Evolutionary conservation across 1,140 invertebrate species (phyloP).

Genomic region (Drosophila insularis): DNA sequence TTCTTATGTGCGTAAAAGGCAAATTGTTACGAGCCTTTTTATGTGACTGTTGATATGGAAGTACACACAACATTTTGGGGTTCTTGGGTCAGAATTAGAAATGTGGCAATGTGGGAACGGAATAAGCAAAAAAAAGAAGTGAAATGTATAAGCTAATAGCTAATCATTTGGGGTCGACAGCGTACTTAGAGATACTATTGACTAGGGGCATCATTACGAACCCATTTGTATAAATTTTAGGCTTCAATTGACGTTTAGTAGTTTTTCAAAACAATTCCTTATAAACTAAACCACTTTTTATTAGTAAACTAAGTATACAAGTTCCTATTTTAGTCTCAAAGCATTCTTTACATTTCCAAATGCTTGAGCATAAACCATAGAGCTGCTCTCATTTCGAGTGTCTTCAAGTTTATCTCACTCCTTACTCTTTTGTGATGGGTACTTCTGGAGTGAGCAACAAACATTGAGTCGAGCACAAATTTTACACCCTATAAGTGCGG

Average conservation of each 20-base stretch:
- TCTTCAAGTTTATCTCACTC: background rate
- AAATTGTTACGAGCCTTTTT: slow-evolving; percentile 15
- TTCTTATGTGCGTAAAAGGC: slow-evolving; percentile 15
- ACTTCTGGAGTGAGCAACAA: background rate
- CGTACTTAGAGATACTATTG: background rate
- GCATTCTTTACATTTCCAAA: slow-evolving; percentile 19
- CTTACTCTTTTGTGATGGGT: slow-evolving; percentile 1
- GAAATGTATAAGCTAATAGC: background rate
- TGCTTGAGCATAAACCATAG: slow-evolving; percentile 45
- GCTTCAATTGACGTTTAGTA: background rate
- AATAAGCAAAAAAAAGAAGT: background rate
- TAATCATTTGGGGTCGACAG: background rate
- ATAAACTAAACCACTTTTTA: background rate
- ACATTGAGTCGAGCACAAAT: slow-evolving; percentile 19
- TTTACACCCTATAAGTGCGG: slow-evolving; percentile 52
- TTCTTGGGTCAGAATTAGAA: background rate
- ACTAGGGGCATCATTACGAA: no score
- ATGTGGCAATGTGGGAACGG: background rate
- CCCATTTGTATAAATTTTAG: background rate
- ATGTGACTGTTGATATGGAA: slow-evolving; percentile 8
- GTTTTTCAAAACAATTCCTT: background rate
- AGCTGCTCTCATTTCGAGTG: slow-evolving; percentile 1
- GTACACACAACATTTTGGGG: background rate
- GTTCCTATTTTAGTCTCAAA: background rate
- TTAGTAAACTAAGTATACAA: background rate